Percentiles rank a stretch among this genome's conserved stretches.
phyloP scores from a whole-genome alignment of 2,113 vertebrate genomes.

The Ibidorhyncha struthersii region DNA sequence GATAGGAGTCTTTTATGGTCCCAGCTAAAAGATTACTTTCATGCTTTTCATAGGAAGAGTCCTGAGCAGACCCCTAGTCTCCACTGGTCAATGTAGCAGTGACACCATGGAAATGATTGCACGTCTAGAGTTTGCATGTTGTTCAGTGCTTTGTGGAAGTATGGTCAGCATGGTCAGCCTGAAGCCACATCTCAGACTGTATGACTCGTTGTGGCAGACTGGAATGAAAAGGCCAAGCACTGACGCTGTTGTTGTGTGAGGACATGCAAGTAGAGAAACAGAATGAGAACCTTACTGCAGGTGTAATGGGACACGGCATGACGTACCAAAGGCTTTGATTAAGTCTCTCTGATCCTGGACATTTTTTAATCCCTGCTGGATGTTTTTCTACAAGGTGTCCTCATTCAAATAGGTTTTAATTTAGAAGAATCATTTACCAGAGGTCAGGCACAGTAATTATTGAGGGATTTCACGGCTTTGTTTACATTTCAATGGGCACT shows the following conservation, averaged over 20 bases:
- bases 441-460: neutral
- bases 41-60: neutral
- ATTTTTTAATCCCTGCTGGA: neutral
- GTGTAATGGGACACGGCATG: neutral
- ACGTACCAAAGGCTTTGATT: neutral
- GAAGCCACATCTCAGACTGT: neutral
- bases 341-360: neutral
- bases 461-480: neutral
- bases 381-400: neutral
- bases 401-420: neutral
- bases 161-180: fast-evolving
- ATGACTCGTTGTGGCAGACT: neutral
- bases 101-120: neutral
- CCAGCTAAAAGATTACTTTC: neutral
- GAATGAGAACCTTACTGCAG: neutral
- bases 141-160: neutral
- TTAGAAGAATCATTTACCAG: neutral
- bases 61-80: neutral
- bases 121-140: neutral
- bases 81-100: too few species aligned
- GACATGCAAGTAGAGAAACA: neutral
- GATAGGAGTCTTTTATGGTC: neutral
- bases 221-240: neutral
- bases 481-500: neutral
- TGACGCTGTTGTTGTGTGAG: neutral